A percentile compares a stretch with the other conserved stretches of the same genome.
phyloP scores from a whole-genome alignment of 2,888 invertebrate species.

The Cyclophora albipunctata region DNA sequence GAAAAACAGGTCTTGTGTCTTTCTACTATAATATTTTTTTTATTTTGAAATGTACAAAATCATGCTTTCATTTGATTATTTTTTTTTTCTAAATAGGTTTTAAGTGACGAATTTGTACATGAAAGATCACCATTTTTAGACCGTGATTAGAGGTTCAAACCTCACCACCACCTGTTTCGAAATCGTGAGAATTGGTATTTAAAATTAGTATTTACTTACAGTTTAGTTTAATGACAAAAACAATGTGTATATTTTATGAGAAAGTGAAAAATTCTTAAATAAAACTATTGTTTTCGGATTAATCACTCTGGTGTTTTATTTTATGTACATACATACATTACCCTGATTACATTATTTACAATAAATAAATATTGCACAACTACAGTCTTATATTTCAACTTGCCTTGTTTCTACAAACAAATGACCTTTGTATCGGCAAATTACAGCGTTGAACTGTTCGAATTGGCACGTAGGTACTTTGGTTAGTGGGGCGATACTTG shows the following conservation, averaged over 20 bases:
- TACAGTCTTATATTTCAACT: too few species aligned
- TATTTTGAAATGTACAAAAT: conserved; percentile 72
- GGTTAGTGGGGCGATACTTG: too few species aligned
- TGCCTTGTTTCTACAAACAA: too few species aligned
- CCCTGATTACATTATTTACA: conserved; percentile 16
- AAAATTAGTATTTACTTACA: conserved; percentile 76
- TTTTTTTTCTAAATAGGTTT: conserved; percentile 66
- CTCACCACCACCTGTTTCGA: conserved; percentile 43
- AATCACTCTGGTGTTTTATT: conserved; percentile 69
- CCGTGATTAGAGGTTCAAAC: conserved; percentile 19
- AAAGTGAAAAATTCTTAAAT: conserved; percentile 75
- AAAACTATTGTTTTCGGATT: conserved; percentile 77
- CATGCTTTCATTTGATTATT: conserved; percentile 68
- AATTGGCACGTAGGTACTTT: too few species aligned
- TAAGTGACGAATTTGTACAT: conserved; percentile 70
- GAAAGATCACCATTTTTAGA: conserved; percentile 41
- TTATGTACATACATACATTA: conserved; percentile 31
- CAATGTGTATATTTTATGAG: conserved; percentile 77
- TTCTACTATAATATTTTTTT: conserved; percentile 41
- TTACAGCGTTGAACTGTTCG: too few species aligned
- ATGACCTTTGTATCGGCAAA: too few species aligned
- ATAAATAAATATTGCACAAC: not conserved
- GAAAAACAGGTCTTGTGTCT: conserved; percentile 48
- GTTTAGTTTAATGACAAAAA: conserved; percentile 75
- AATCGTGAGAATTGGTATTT: conserved; percentile 71